Evolutionary conservation across 2,888 invertebrate genomes (phyloP).

Genomic region (Drosophila demipolita): DNA sequence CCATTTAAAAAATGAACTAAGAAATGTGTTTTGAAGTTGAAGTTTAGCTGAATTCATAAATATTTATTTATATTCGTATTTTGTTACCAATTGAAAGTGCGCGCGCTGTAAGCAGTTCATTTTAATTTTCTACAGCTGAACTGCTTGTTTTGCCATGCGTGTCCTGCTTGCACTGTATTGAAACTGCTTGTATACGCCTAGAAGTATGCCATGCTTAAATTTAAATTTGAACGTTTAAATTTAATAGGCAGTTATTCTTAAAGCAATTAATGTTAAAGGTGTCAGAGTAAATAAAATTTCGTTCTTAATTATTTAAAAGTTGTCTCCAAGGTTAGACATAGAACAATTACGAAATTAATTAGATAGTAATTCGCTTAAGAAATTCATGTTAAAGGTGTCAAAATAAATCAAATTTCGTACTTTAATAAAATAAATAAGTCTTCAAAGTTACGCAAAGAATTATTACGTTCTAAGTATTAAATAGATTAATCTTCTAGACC

Average conservation of each 20-base stretch:
- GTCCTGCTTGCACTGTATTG: conserved; percentile 20
- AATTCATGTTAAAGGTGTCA: too few species aligned
- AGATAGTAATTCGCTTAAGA: too few species aligned
- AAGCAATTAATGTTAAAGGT: neutral
- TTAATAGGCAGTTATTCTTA: neutral
- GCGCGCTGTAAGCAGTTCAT: conserved; percentile 13
- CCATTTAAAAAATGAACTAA: neutral
- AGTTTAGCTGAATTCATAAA: neutral
- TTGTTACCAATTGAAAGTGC: conserved; percentile 4
- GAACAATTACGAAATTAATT: too few species aligned
- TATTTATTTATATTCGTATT: neutral
- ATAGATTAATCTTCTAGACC: neutral
- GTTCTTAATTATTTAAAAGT: neutral
- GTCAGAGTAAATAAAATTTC: neutral
- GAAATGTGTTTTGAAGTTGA: neutral
- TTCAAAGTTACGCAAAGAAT: neutral
- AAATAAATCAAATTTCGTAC: too few species aligned
- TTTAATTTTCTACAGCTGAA: rapidly evolving
- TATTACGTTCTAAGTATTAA: neutral
- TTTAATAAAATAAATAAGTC: neutral
- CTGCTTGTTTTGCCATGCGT: conserved; percentile 6
- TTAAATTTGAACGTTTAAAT: neutral
- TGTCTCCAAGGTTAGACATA: neutral
- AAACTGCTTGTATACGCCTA: conserved; percentile 23
- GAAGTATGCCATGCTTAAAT: conserved; percentile 32